Conservation (phyloP, 2,797 vertebrate species). For the Threskiornis aethiopicus region DNA sequence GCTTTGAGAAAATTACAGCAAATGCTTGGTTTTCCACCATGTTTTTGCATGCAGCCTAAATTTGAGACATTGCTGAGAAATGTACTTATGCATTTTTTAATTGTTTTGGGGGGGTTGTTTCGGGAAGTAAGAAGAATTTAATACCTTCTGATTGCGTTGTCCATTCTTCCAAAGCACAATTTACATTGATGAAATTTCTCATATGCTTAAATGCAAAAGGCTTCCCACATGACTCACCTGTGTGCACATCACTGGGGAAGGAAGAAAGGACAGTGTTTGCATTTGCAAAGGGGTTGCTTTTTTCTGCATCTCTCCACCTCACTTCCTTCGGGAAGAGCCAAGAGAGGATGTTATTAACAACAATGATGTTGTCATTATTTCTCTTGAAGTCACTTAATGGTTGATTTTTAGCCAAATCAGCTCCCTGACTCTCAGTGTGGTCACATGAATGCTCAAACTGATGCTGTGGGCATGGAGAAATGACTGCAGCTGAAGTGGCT, state of each 20-base stretch:
- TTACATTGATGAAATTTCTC: not conserved
- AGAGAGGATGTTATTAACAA: not conserved
- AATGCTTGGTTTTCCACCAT: not conserved
- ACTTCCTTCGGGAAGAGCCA: not conserved
- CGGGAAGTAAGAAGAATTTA: not conserved
- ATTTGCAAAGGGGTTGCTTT: not conserved
- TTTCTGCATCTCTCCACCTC: not conserved
- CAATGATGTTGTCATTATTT: fast-evolving
- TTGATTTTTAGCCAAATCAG: not conserved
- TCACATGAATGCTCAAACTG: not conserved
- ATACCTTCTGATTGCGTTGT: not conserved
- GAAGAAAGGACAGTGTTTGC: not conserved
- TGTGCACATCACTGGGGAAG: fast-evolving
- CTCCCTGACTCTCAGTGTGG: not conserved
- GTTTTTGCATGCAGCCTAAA: not conserved
- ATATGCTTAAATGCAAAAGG: not conserved
- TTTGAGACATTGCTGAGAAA: not conserved
- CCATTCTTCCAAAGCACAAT: not conserved
- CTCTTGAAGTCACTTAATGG: not conserved
- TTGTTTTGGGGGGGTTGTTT: not conserved
- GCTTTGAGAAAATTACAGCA: not conserved
- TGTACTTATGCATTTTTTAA: not conserved
- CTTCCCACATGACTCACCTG: not conserved
- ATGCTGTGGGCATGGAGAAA: not conserved
- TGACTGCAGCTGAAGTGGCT: not conserved